Evolutionary conservation across 2,888 invertebrate species (phyloP).

Genomic region (Stratiomys singularior): DNA sequence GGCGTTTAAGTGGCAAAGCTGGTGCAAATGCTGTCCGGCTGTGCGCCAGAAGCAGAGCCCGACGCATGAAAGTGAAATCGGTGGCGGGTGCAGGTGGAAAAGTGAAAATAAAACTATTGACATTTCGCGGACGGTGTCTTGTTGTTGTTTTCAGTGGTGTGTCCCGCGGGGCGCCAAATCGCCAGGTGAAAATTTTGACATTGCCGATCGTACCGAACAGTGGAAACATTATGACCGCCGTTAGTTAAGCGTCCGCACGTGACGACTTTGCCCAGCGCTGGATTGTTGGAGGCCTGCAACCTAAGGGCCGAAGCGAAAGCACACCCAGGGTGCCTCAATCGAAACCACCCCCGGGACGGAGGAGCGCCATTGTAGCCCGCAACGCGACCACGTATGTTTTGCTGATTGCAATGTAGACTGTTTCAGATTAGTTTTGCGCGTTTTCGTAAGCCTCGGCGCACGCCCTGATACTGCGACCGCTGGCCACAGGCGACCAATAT

Average conservation of each 20-base stretch:
- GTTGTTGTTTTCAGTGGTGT: slow-evolving; percentile 47
- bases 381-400: slow-evolving; percentile 29
- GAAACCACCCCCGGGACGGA: slow-evolving; percentile 16
- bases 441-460: not conserved
- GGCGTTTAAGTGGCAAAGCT: slow-evolving; percentile 4
- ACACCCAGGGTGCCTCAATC: not conserved
- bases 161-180: slow-evolving; percentile 48
- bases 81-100: not conserved
- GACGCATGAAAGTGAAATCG: slow-evolving; percentile 13
- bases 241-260: not conserved
- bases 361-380: slow-evolving; percentile 36
- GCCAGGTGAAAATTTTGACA: slow-evolving; percentile 16
- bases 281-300: not conserved
- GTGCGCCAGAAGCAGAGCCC: not conserved
- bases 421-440: not conserved
- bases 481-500: not conserved
- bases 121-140: slow-evolving; percentile 37
- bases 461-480: not conserved
- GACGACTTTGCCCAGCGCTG: not conserved
- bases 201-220: not conserved
- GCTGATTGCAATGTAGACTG: not conserved
- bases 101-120: slow-evolving; percentile 48
- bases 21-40: slow-evolving; percentile 4
- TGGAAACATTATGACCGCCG: not conserved
- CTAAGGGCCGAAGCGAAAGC: not conserved